These are phyloP conservation scores for Drosophila saltans DNA, from an alignment of 1,140 invertebrate species.

Conservation along the genomic window DNA sequence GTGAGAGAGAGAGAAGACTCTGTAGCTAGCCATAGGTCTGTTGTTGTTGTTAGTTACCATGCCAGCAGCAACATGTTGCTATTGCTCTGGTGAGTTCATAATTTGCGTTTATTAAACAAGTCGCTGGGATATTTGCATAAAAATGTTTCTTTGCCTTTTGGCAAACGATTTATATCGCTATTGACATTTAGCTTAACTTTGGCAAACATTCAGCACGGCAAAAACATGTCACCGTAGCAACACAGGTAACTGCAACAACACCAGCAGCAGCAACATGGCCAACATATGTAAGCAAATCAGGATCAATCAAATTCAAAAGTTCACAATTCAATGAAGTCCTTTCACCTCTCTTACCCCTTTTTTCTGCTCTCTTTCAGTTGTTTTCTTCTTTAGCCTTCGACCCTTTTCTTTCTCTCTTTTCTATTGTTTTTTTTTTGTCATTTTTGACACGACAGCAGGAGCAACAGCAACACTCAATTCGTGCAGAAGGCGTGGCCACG, in stretches of 20 bases:
- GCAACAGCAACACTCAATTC: constrained; percentile 56
- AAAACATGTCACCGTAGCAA: constrained; percentile 28
- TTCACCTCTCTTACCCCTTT: not conserved
- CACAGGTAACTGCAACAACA: constrained; percentile 3
- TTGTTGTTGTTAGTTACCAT: constrained; percentile 15
- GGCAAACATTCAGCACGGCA: constrained; percentile 25
- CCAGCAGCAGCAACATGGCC: not conserved
- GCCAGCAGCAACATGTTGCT: constrained; percentile 45
- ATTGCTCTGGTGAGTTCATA: constrained; percentile 58
- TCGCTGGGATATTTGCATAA: constrained; percentile 67
- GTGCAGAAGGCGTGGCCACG: constrained; percentile 58
- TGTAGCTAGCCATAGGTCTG: not conserved
- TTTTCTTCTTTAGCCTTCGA: constrained; percentile 17
- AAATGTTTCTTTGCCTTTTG: constrained; percentile 53
- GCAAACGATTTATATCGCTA: constrained; percentile 49
- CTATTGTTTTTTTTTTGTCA: not conserved
- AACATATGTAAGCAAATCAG: constrained; percentile 22
- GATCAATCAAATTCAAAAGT: constrained; percentile 68
- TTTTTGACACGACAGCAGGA: constrained; percentile 41
- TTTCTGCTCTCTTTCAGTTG: constrained; percentile 2
- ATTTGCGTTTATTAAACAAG: constrained; percentile 81
- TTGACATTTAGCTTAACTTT: constrained; percentile 19
- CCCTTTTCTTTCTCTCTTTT: constrained; percentile 9
- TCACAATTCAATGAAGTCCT: constrained; percentile 71
- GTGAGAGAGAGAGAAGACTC: constrained; percentile 15